Base-by-base conservation (phyloP, 2,113 vertebrate genomes). In the Sinosuthora webbiana region DNA sequence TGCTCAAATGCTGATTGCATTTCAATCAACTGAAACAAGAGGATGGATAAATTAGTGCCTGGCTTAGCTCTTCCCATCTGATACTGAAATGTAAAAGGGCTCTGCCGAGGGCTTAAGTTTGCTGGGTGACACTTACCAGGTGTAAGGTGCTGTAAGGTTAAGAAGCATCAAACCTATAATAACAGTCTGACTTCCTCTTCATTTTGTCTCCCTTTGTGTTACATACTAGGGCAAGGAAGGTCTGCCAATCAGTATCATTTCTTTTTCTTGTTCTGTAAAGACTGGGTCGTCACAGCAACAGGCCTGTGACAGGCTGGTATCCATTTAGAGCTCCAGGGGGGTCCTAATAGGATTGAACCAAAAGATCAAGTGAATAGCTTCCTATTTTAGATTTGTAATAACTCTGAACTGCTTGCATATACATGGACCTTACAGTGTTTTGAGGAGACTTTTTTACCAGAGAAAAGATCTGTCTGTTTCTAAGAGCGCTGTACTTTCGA, bases 131-230 rank as follows among this genome's bases (percentile, higher is more conserved):
- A 96, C 75, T 97, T 98, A 97, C 97, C 97, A 97, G 98, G 97
- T 97, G 69, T 98, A 98, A 98, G 98, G 98, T 98, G 97, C 93
- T 96, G 70, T 98, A 89, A 98, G 98, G 98, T 98, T 99, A 99
- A 99, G 98, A 98, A 98, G 98, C 98, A 96, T 97, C 97, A 97
- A 98, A 97, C 98, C 96, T 96, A 95, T 94, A 97, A 96, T 98
- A 98, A 98, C 98, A 98, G 98, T 97, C 95, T 97, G 97, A 98
- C 98, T 99, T 99, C 98, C 98, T 98, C 98, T 98, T 98, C 97
- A 97, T 98, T 98, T 98, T 98, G 98, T 99, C 97, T 92, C 95
- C 98, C 98, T 98, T 99, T 99, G 98, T 99, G 98, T 96, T 97
- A 98, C 98, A 96, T 97, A 98, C 98, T 97, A 98, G 98, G 98